Evolutionary conservation across 2,797 vertebrate species (phyloP).

Genomic region (Syndactyla subalaris): DNA sequence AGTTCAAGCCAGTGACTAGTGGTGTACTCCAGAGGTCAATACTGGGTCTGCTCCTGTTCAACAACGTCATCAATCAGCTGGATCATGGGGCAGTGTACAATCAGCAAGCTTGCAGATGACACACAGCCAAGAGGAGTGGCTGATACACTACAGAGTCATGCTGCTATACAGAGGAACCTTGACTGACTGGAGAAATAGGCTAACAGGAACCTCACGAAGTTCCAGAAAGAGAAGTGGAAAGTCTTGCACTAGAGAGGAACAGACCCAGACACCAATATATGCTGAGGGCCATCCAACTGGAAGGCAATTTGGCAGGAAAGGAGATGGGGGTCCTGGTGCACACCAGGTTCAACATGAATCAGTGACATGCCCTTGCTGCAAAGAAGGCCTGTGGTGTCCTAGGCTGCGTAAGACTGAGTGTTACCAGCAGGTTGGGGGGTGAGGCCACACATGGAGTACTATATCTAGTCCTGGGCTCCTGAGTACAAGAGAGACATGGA

Average conservation of each 20-base stretch:
- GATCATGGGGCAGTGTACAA: background rate
- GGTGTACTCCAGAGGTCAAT: background rate
- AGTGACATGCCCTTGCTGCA: background rate
- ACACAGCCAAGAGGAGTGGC: background rate
- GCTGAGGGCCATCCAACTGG: background rate
- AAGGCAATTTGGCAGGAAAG: background rate
- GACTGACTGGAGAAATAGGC: background rate
- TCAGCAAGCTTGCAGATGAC: background rate
- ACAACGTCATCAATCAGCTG: background rate
- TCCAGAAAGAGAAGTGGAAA: background rate
- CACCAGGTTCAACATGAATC: background rate
- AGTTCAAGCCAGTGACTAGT: background rate
- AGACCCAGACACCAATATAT: background rate
- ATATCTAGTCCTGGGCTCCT: background rate
- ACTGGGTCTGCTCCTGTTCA: background rate
- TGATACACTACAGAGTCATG: rapidly evolving
- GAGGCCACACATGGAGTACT: background rate
- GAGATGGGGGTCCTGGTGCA: background rate
- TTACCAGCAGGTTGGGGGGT: background rate
- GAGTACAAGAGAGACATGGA: background rate
- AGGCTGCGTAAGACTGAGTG: background rate
- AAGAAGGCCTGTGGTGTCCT: background rate
- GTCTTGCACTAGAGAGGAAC: background rate
- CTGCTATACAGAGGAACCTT: background rate
- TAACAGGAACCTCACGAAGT: background rate